These are phyloP conservation scores for Amphimallon solstitiale DNA, from an alignment of 2,888 invertebrate species.

Conservation along the genomic window DNA sequence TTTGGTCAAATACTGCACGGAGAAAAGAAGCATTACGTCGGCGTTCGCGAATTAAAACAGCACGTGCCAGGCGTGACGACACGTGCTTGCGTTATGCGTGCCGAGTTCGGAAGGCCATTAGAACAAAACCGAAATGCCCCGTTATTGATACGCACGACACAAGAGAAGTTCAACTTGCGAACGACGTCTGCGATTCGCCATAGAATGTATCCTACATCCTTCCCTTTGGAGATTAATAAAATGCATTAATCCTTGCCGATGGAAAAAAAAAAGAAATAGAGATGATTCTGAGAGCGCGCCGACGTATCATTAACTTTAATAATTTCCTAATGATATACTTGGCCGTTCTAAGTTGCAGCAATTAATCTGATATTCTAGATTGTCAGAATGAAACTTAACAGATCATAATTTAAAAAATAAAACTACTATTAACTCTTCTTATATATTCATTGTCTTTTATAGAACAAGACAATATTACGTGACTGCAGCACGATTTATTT, in stretches of 20 bases:
- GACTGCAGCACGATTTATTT: too few species aligned
- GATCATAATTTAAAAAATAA: too few species aligned
- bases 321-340: too few species aligned
- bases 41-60: constrained; percentile 11
- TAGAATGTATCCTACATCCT: background rate
- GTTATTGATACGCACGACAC: background rate
- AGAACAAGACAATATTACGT: too few species aligned
- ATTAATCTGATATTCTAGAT: too few species aligned
- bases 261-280: background rate
- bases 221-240: constrained; percentile 1
- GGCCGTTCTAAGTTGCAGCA: too few species aligned
- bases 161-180: constrained; percentile 6
- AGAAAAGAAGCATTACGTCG: background rate
- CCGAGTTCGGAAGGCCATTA: constrained; percentile 43
- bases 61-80: constrained; percentile 40
- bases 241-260: background rate
- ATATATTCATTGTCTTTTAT: too few species aligned
- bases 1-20: background rate
- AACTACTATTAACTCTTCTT: too few species aligned
- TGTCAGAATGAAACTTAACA: too few species aligned
- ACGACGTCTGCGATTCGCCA: constrained; percentile 26
- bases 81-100: constrained; percentile 49
- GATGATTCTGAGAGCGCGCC: too few species aligned
- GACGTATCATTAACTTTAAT: too few species aligned
- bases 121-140: constrained; percentile 13